Conservation (phyloP, 2,113 vertebrate genomes). For the Ceuthmochares aereus region DNA sequence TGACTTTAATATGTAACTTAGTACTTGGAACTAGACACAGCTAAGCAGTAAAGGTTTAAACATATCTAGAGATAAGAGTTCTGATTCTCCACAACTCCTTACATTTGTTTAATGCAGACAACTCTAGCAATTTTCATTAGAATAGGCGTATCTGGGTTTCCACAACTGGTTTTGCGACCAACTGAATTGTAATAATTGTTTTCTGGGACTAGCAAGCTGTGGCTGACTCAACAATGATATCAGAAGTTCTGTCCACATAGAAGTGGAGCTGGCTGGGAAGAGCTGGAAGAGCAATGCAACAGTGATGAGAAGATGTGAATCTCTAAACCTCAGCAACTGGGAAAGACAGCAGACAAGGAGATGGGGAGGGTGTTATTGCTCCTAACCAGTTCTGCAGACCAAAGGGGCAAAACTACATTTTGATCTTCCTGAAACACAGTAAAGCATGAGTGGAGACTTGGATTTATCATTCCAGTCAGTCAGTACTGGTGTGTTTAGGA, state of each 20-base stretch:
- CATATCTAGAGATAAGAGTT: neutral
- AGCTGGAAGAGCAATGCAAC: neutral
- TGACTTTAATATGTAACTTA: neutral
- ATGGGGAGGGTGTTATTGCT: neutral
- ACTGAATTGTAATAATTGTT: neutral
- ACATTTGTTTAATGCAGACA: neutral
- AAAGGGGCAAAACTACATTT: neutral
- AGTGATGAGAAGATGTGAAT: neutral
- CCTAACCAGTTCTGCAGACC: neutral
- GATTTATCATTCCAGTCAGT: neutral
- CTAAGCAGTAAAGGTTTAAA: neutral
- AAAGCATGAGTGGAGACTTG: neutral
- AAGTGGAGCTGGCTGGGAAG: neutral
- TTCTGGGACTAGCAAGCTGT: accelerated
- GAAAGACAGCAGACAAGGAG: neutral
- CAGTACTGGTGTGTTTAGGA: neutral
- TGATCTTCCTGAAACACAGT: neutral
- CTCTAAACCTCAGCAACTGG: neutral
- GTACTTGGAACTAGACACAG: neutral
- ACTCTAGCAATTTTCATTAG: neutral
- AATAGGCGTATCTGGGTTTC: neutral
- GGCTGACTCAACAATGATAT: neutral
- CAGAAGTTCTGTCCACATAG: neutral
- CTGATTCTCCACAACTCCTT: neutral
- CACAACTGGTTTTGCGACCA: neutral